Conservation (phyloP, 2,797 vertebrate genomes). For the Hoplostethus atlanticus region DNA sequence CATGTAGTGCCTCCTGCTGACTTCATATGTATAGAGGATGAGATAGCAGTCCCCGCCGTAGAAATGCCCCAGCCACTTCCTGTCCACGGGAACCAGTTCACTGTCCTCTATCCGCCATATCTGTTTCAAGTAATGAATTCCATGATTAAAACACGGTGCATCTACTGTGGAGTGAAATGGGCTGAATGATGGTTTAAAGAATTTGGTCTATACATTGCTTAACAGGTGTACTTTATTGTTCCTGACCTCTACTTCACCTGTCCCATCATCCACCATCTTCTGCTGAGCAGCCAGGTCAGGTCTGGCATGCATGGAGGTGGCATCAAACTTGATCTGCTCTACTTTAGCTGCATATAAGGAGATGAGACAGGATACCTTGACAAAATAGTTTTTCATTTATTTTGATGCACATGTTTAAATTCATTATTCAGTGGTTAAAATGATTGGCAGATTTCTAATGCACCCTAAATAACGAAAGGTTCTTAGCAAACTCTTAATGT, state of each 20-base stretch:
- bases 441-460: no score
- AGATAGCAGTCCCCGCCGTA: conserved; percentile 91
- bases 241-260: conserved; percentile 86
- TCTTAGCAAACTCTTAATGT: no score
- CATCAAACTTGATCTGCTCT: conserved; percentile 91
- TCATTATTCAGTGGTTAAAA: no score
- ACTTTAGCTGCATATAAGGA: conserved; percentile 86
- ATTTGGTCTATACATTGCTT: no score
- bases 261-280: conserved; percentile 92
- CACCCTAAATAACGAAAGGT: no score
- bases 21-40: conserved; percentile 88
- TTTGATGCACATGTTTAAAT: background rate
- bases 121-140: conserved; percentile 58
- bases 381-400: background rate
- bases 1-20: conserved; percentile 86
- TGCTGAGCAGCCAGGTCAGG: conserved; percentile 89
- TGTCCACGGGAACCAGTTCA: conserved; percentile 85
- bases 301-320: conserved; percentile 82
- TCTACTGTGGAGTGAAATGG: background rate
- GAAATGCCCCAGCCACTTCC: conserved; percentile 89
- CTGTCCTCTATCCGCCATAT: conserved; percentile 88
- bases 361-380: background rate
- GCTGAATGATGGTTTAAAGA: background rate
- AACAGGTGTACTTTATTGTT: background rate
- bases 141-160: background rate